Conservation (phyloP, 1,140 invertebrate genomes). For the Bathynomus jamesi region DNA sequence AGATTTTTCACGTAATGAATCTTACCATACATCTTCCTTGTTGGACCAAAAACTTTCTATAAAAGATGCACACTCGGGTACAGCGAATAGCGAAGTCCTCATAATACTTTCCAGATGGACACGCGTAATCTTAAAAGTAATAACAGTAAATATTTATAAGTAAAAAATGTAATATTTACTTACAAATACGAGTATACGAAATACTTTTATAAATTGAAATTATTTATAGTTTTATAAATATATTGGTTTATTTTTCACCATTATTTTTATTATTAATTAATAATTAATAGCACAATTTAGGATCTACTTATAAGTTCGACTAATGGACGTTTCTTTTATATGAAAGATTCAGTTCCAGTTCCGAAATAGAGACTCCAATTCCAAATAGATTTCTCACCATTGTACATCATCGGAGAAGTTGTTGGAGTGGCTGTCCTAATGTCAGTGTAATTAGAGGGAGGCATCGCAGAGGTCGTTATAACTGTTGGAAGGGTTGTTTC, state of each 20-base stretch:
- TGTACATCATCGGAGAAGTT: slow-evolving; percentile 6
- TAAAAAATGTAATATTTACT: too few relatives aligned
- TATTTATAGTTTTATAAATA: too few relatives aligned
- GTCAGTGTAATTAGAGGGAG: slow-evolving; percentile 12
- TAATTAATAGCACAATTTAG: too few relatives aligned
- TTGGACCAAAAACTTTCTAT: slow-evolving; percentile 43
- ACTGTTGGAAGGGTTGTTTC: background rate
- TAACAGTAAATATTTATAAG: too few relatives aligned
- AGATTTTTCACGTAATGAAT: background rate
- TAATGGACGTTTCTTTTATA: too few relatives aligned
- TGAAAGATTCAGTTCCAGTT: too few relatives aligned
- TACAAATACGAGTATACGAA: too few relatives aligned
- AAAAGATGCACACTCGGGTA: slow-evolving; percentile 52
- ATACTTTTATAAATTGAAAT: too few relatives aligned
- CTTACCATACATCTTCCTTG: slow-evolving; percentile 44
- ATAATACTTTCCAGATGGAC: slow-evolving; percentile 42
- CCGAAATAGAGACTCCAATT: too few relatives aligned
- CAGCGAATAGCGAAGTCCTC: slow-evolving; percentile 56
- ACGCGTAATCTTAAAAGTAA: slow-evolving; percentile 2
- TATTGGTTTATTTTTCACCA: too few relatives aligned
- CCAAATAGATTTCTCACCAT: slow-evolving; percentile 11
- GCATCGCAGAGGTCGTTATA: background rate
- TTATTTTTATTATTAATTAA: too few relatives aligned
- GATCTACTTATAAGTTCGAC: too few relatives aligned
- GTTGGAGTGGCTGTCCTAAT: slow-evolving; percentile 18